phyloP scores from a whole-genome alignment of 1,140 invertebrate species.

The Neodiprion pinetum region DNA sequence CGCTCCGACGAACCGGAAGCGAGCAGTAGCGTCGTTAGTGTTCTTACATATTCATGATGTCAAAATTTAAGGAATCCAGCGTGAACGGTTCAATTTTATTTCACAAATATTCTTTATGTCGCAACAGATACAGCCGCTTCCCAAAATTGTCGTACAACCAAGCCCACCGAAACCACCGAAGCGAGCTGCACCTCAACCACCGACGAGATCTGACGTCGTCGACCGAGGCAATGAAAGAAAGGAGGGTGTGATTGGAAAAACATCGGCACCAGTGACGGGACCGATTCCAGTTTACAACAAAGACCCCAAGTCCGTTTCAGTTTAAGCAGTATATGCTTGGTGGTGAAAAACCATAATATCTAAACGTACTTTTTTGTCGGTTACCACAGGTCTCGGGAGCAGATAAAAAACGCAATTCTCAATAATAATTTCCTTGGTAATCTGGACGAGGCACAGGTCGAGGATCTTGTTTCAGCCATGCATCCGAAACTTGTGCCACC shows the following conservation, averaged over 20 bases:
- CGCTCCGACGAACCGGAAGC: not conserved
- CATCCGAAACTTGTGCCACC: conserved; percentile 78
- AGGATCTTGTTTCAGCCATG: conserved; percentile 92
- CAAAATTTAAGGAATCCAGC: too few species aligned
- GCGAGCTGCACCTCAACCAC: not conserved
- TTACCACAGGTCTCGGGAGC: conserved; percentile 65
- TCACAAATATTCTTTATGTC: not conserved
- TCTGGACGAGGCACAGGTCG: conserved; percentile 82
- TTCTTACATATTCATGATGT: too few species aligned
- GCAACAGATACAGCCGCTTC: not conserved
- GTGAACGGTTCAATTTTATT: not conserved
- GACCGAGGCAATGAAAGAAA: conserved; percentile 9
- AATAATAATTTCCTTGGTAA: conserved; percentile 94
- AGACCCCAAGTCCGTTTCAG: conserved; percentile 5
- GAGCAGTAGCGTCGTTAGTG: not conserved
- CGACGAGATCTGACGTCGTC: not conserved
- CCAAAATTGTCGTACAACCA: not conserved
- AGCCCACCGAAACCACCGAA: not conserved
- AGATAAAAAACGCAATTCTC: conserved; percentile 78
- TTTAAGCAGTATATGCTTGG: conserved; percentile 11
- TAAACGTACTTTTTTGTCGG: conserved; percentile 28
- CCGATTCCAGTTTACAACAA: conserved; percentile 15
- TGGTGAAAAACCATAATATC: not conserved
- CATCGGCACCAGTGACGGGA: not conserved
- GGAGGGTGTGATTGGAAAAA: conserved; percentile 20